Evolutionary conservation across 2,888 invertebrate genomes (phyloP), one percentile per base, ranked within the genome.

Genomic region (Agonopterix subpropinquella): DNA sequence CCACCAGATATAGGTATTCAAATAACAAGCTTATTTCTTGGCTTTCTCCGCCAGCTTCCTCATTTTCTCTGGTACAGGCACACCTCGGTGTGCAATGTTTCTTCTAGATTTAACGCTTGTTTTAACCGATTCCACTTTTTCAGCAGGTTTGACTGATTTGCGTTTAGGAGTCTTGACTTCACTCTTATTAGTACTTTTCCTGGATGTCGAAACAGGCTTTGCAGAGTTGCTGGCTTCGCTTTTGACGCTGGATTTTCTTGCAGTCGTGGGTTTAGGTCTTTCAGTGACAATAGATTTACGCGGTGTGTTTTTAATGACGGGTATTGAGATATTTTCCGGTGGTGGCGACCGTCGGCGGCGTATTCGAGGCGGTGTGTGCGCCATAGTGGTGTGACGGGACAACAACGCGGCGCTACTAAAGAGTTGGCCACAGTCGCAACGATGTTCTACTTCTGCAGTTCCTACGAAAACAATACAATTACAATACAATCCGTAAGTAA

Each of bases 281-380:
- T 55, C 51, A 7, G 53, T 11, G 8, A 43, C 41, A 36, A 35
- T 52, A 3, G 64, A 46, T 52, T 65, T 61, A 11, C 55, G 15
- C 37, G 15, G 39, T 11, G 43, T 52, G 0, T 54, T 47, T 9
- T 53, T 49, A 2, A 56, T 50, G 15, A 53, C 56, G 15, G 13
- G 18, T 50, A 35, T 35, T 43, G 55, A 18, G 49, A 54, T 36
- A 44, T 42, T 9, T 13, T 47, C 67, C 44, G 80, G 80, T 46
- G 76, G 73, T 2, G 81, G 75, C 8, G 73, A 70, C 53, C 86
- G 80, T 41, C 80, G 73, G 42, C 81, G 78, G 41, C 89, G 79
- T 61, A 83, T 75, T 55, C 90, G 76, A 62, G 88, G 89, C 55
- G 89, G 89, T 11, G 89, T 89, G 74, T 89, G 89, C 54, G 84